Percentiles rank a stretch among this genome's conserved stretches.
Conservation (phyloP, 2,113 vertebrate species). For the Phainopepla nitens region DNA sequence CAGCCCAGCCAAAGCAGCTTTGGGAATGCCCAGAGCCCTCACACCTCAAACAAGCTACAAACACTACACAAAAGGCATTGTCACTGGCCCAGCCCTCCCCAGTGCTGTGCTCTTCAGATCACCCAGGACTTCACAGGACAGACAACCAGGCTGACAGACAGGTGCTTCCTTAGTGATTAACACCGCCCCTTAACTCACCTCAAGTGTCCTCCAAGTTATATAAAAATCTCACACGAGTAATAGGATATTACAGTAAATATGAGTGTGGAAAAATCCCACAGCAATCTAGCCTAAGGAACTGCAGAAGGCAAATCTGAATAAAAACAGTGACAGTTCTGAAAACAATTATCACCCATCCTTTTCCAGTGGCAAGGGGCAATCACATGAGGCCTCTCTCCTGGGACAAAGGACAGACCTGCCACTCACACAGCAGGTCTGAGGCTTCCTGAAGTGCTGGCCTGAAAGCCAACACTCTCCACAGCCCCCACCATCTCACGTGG, state of each 20-base stretch:
- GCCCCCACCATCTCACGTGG: accelerated
- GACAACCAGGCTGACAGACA: background rate
- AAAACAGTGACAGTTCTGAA: background rate
- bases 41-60: background rate
- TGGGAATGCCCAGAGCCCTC: background rate
- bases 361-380: background rate
- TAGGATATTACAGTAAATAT: background rate
- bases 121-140: accelerated
- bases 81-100: background rate
- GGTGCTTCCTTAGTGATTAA: background rate
- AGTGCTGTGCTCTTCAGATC: background rate
- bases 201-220: background rate
- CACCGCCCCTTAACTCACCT: background rate
- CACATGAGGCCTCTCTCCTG: background rate
- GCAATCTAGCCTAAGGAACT: background rate
- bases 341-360: background rate
- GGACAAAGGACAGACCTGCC: background rate
- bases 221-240: background rate
- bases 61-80: background rate
- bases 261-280: background rate
- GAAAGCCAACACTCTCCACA: background rate
- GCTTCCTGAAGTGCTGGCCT: background rate
- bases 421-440: background rate
- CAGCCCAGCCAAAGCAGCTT: background rate
- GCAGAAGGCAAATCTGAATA: background rate